phyloP scores from a whole-genome alignment of 30 jellyfish, hydroid and myxozoan species.

The Turritopsis dohrnii region DNA sequence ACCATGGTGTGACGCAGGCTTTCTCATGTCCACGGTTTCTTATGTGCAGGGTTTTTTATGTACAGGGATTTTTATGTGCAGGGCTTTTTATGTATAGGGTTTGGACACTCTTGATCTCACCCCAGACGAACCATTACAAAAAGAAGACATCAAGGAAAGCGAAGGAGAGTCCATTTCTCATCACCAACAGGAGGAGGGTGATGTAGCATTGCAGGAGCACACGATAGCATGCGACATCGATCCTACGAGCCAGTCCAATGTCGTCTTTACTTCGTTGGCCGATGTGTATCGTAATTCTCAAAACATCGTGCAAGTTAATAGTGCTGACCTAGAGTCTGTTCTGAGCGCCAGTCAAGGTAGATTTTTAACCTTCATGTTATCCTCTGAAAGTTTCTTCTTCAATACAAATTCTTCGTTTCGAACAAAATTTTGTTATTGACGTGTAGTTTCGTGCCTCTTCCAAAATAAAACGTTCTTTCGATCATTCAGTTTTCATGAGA shows the following conservation, averaged over 20 bases:
- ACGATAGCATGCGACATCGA: not conserved
- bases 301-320: conserved; percentile 14
- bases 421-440: not conserved
- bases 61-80: too few relatives aligned
- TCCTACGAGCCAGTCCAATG: not conserved
- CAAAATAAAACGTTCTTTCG: too few relatives aligned
- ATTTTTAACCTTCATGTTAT: not conserved
- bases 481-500: too few relatives aligned
- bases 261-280: not conserved
- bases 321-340: conserved; percentile 7
- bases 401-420: not conserved
- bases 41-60: too few relatives aligned
- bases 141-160: not conserved
- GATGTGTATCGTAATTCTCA: not conserved
- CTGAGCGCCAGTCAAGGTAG: conserved; percentile 23
- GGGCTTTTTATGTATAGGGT: not conserved
- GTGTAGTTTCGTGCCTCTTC: too few relatives aligned
- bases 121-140: not conserved
- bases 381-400: too few relatives aligned
- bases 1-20: too few relatives aligned
- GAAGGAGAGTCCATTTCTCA: not conserved
- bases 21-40: too few relatives aligned
- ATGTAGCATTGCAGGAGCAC: not conserved
- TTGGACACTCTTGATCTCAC: not conserved
- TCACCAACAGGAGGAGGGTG: not conserved